phyloP scores from a whole-genome alignment of 2,888 invertebrate genomes.

The Cheilosia pagana region DNA sequence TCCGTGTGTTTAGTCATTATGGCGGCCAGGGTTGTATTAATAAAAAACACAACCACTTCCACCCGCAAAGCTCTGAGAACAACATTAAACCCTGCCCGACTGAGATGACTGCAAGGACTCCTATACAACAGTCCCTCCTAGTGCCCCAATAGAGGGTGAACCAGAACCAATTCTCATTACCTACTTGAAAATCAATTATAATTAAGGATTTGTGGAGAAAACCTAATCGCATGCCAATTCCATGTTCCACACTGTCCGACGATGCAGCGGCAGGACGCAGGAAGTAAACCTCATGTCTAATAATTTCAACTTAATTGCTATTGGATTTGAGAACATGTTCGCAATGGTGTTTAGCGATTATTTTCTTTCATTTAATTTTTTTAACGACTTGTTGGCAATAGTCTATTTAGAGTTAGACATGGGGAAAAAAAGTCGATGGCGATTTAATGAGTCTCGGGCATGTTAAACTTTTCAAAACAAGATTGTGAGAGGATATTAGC shows the following conservation, averaged over 20 bases:
- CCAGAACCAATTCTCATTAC: constrained; percentile 28
- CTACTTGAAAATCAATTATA: constrained; percentile 57
- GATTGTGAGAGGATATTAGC: neutral
- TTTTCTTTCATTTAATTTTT: neutral
- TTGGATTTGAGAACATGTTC: constrained; percentile 30
- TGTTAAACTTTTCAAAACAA: neutral
- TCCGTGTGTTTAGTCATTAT: constrained; percentile 57
- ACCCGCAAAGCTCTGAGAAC: neutral
- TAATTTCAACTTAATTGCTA: constrained; percentile 42
- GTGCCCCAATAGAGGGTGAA: neutral
- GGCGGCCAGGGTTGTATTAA: constrained; percentile 32
- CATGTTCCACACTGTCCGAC: constrained; percentile 31
- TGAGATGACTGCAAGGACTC: constrained; percentile 18
- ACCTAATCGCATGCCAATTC: constrained; percentile 49
- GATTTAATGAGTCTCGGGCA: neutral
- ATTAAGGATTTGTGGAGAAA: constrained; percentile 37
- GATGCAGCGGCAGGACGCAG: constrained; percentile 40
- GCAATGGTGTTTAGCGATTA: neutral
- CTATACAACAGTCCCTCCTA: no score
- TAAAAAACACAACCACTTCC: constrained; percentile 8
- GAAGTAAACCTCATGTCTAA: constrained; percentile 41
- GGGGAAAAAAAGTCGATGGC: neutral
- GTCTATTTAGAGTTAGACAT: neutral
- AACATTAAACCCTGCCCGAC: constrained; percentile 9
- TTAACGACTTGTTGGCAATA: neutral